These are phyloP conservation scores for Aphodius sticticus DNA, from an alignment of 2,888 invertebrate genomes.

Conservation along the genomic window DNA sequence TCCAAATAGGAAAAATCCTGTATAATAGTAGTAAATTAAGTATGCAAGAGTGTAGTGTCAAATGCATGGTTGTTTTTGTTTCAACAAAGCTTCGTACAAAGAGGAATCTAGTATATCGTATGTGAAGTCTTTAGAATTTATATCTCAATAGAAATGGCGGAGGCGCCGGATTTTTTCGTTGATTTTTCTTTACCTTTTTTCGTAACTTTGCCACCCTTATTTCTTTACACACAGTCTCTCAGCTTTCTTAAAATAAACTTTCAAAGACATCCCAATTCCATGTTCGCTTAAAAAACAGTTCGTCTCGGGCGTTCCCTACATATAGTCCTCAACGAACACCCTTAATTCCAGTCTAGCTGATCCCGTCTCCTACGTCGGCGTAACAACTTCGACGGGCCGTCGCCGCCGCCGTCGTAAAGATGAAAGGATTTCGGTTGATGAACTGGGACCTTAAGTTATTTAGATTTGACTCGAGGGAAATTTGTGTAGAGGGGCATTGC, in stretches of 20 bases:
- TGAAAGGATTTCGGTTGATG: conserved; percentile 23
- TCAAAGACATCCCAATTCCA: background rate
- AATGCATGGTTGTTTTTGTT: too few species aligned
- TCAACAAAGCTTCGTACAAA: too few species aligned
- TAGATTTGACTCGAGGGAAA: conserved; percentile 23
- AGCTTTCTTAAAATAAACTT: too few species aligned
- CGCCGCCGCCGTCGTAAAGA: conserved; percentile 16
- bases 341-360: background rate
- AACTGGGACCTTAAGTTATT: conserved; percentile 21
- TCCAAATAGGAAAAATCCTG: too few species aligned
- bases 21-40: too few species aligned
- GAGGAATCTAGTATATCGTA: too few species aligned
- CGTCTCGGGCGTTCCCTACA: background rate
- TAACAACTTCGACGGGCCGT: background rate
- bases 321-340: background rate
- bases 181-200: background rate
- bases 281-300: background rate
- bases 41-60: too few species aligned
- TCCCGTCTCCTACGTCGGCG: background rate
- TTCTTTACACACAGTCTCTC: too few species aligned
- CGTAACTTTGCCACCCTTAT: too few species aligned
- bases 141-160: background rate
- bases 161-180: background rate
- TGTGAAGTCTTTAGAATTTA: background rate
- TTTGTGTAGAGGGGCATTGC: conserved; percentile 15